Evolutionary conservation across 2,888 invertebrate species (phyloP), one percentile per base, ranked within the genome.

Genomic region (Nineta flava): DNA sequence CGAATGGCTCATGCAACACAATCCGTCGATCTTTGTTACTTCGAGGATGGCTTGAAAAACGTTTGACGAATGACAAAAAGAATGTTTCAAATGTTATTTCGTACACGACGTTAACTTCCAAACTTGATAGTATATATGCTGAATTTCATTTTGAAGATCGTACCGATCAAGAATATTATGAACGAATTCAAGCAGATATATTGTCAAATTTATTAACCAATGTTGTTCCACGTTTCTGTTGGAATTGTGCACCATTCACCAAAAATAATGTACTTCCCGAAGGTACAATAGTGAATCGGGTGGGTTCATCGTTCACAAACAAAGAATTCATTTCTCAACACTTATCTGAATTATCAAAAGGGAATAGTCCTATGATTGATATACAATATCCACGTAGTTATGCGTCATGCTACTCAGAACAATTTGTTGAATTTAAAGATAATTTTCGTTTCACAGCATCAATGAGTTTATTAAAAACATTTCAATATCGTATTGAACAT

Each of bases 331-430:
- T 38, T 5, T 38, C 38, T 4, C n/a, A 38, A 12, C 38, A 38
- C 7, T 38, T 38, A 6, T 13, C 38, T n/a, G 15, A 38, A 13
- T 26, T 26, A 26, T 38, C 38, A 5, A 15, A n/a, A 13, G 38
- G 15, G 7, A 38, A 13, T n/a, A 38, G 38, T 38, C 15, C 15
- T 7, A 15, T 15, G 15, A 38, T n/a, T 0, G 71, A 82, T 55
- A 81, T 86, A 7, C 81, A 83, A 56, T 93, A 88, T 64, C 93
- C 93, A 0, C 76, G 93, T 31, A 91, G 90, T 63, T 92, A 87
- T 68, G 13, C 19, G 4, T 13, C 19, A 26, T 21, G 26, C 16
- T 7, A 26, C 13, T 13, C 9, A 44, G 73, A 77, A 17, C 80
- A 79, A 56, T 62, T 72, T 38, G 71, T 72, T 48, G 73, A 71